Evolutionary conservation across 2,888 invertebrate genomes (phyloP).

Genomic region (Pharmacophagus antenor): DNA sequence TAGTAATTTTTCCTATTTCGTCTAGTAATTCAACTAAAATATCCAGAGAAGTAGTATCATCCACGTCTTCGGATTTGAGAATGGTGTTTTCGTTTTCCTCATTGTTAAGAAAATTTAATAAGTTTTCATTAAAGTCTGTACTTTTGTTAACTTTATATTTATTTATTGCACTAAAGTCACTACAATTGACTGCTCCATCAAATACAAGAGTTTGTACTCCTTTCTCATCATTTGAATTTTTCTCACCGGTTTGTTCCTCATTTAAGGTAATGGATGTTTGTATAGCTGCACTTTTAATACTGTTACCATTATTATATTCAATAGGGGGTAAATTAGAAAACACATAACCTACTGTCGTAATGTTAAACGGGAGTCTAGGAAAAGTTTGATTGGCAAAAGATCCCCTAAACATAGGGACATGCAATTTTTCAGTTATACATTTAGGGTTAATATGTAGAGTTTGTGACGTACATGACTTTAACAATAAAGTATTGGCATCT

Average conservation of each 20-base stretch:
- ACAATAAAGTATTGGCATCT: conserved; percentile 52
- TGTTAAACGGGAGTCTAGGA: conserved; percentile 53
- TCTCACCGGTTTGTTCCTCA: neutral
- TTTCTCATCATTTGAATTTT: conserved; percentile 21
- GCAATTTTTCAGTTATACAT: conserved; percentile 41
- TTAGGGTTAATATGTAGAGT: conserved; percentile 39
- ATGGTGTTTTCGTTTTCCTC: conserved; percentile 1
- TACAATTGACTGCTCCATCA: neutral
- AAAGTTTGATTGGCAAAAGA: conserved; percentile 49
- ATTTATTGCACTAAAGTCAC: neutral
- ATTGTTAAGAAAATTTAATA: conserved; percentile 8
- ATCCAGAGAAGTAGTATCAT: conserved; percentile 62
- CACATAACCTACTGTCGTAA: conserved; percentile 61
- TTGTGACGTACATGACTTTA: conserved; percentile 49
- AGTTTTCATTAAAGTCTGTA: conserved; percentile 7
- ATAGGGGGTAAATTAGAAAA: conserved; percentile 38
- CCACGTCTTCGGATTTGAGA: conserved; percentile 38
- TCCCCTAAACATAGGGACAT: conserved; percentile 44
- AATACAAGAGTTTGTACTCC: conserved; percentile 14
- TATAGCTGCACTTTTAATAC: conserved; percentile 14
- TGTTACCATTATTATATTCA: conserved; percentile 33
- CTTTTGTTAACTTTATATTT: conserved; percentile 14
- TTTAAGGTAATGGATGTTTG: neutral
- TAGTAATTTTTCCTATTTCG: conserved; percentile 67
- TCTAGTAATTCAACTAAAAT: conserved; percentile 64